Conservation (phyloP, 53 echinoderm and acorn worm species). For the Glandiceps talaboti region DNA sequence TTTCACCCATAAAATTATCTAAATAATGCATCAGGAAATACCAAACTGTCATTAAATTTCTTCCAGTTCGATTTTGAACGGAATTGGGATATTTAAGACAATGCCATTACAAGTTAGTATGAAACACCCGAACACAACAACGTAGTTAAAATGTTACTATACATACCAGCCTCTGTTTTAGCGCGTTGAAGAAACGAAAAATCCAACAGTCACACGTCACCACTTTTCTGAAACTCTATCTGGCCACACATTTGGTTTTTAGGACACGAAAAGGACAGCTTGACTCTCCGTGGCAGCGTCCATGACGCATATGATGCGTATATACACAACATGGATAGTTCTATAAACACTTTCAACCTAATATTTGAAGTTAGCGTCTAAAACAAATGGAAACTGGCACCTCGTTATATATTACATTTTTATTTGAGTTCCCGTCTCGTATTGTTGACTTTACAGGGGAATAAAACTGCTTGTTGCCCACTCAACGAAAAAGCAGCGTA, state of each 20-base stretch:
- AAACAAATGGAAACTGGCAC: slow-evolving; percentile 15
- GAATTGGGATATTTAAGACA: too few relatives aligned
- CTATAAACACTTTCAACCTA: neutral
- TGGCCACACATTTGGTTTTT: too few relatives aligned
- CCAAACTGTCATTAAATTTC: too few relatives aligned
- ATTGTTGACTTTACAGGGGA: slow-evolving; percentile 63
- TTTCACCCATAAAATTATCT: too few relatives aligned
- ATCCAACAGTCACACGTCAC: too few relatives aligned
- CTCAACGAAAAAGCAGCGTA: neutral
- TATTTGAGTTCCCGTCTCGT: slow-evolving; percentile 85
- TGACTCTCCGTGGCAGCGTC: neutral
- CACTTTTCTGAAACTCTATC: too few relatives aligned
- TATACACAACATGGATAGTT: neutral
- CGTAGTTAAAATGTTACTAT: neutral
- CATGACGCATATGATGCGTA: neutral
- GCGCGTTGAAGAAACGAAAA: too few relatives aligned
- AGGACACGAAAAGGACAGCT: neutral
- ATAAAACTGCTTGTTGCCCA: neutral
- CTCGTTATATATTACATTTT: slow-evolving; percentile 99
- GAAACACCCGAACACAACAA: neutral
- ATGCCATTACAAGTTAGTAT: too few relatives aligned
- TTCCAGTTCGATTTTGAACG: too few relatives aligned
- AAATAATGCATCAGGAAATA: too few relatives aligned
- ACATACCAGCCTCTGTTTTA: neutral
- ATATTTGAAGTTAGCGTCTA: neutral